Conservation (phyloP, 2,797 vertebrate genomes). For the Holocentrus rufus region DNA sequence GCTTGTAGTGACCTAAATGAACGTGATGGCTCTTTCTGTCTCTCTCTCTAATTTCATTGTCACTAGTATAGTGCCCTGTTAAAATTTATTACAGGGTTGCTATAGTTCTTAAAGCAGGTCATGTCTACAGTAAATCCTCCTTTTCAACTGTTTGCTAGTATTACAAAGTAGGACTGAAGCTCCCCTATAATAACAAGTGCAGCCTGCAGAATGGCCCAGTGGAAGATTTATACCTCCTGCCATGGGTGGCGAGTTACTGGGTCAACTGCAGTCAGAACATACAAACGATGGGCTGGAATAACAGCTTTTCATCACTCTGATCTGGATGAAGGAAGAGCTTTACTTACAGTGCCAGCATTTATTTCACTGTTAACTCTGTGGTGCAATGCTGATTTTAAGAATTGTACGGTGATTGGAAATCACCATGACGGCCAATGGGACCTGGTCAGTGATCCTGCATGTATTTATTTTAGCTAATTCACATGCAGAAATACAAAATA, state of each 20-base stretch:
- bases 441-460: too few relatives aligned
- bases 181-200: slow-evolving; percentile 4
- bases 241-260: slow-evolving; percentile 32
- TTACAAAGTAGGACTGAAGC: slow-evolving; percentile 26
- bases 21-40: too few relatives aligned
- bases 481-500: too few relatives aligned
- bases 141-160: background rate
- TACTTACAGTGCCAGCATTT: background rate
- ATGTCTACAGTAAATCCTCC: background rate
- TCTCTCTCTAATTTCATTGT: background rate
- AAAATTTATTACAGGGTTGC: too few relatives aligned
- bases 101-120: background rate
- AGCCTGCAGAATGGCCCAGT: slow-evolving; percentile 17
- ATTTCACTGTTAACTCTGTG: background rate
- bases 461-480: too few relatives aligned
- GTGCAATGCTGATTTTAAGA: background rate
- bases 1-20: too few relatives aligned
- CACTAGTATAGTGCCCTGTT: background rate
- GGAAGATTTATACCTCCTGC: slow-evolving; percentile 26
- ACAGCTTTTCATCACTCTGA: slow-evolving; percentile 5
- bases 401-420: background rate
- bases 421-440: background rate
- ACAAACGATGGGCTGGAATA: background rate
- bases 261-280: slow-evolving; percentile 31
- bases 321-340: background rate